Conservation (phyloP, 1,140 invertebrate species). For the Triops longicaudatus region DNA sequence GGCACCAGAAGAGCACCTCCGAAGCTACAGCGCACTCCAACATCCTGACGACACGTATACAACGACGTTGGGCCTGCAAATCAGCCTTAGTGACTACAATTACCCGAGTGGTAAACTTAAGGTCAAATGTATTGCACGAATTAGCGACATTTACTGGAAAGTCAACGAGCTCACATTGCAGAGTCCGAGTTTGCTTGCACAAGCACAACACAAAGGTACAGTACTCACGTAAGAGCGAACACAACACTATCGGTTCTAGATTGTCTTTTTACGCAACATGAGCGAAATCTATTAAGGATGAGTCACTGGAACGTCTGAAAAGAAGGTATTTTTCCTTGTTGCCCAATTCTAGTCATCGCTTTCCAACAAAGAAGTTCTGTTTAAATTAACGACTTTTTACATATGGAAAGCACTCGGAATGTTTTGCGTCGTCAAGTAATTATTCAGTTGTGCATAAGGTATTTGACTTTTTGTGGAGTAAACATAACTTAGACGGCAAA, state of each 20-base stretch:
- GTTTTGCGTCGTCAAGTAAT: too few relatives aligned
- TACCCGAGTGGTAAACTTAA: background rate
- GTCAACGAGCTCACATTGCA: background rate
- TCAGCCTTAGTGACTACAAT: background rate
- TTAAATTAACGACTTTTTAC: too few relatives aligned
- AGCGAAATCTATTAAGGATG: background rate
- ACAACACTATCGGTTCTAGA: background rate
- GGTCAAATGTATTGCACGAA: conserved; percentile 8
- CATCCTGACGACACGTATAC: background rate
- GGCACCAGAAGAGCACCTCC: background rate
- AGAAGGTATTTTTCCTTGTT: background rate
- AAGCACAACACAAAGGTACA: conserved; percentile 12
- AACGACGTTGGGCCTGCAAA: background rate
- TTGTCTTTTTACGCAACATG: background rate
- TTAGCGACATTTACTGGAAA: conserved; percentile 1
- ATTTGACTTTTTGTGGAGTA: too few relatives aligned
- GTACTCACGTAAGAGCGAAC: background rate
- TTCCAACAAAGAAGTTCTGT: too few relatives aligned
- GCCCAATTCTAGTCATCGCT: too few relatives aligned
- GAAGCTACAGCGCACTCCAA: background rate
- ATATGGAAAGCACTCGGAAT: too few relatives aligned
- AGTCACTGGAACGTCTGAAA: background rate
- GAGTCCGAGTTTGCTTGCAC: background rate
- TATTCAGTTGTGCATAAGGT: too few relatives aligned
- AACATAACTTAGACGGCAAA: too few relatives aligned